Percentiles rank a stretch among this genome's conserved stretches.
Evolutionary conservation across 2,888 invertebrate genomes (phyloP).

Genomic region (Andrena haemorrhoa): DNA sequence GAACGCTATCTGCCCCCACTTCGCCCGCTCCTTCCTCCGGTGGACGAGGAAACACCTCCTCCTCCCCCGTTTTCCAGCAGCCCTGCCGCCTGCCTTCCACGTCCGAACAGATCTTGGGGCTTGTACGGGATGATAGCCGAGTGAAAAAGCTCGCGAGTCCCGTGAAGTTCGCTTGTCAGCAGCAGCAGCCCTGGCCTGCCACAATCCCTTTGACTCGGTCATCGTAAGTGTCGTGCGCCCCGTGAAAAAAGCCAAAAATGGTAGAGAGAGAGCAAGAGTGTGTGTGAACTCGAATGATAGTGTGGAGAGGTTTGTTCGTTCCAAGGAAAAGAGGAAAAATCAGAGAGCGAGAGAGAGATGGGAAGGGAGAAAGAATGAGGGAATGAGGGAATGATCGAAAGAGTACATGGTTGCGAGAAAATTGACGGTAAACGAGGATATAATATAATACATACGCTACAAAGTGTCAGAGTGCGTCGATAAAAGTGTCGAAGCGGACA

Average conservation of each 20-base stretch:
- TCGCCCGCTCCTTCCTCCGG: slow-evolving; percentile 53
- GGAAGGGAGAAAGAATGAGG: slow-evolving; percentile 5
- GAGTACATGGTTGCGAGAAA: slow-evolving; percentile 19
- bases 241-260: slow-evolving; percentile 26
- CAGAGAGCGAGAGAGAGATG: neutral
- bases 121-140: slow-evolving; percentile 79
- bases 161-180: slow-evolving; percentile 73
- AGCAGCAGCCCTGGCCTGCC: slow-evolving; percentile 83
- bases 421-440: slow-evolving; percentile 12
- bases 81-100: slow-evolving; percentile 77
- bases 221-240: slow-evolving; percentile 81
- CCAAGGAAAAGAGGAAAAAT: slow-evolving; percentile 17
- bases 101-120: slow-evolving; percentile 79
- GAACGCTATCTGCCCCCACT: slow-evolving; percentile 59
- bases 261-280: slow-evolving; percentile 24
- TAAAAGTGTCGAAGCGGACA: slow-evolving; percentile 37
- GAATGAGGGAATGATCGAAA: slow-evolving; percentile 20
- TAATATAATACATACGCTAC: neutral
- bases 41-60: slow-evolving; percentile 63
- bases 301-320: slow-evolving; percentile 29
- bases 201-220: slow-evolving; percentile 84
- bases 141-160: slow-evolving; percentile 77
- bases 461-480: slow-evolving; percentile 43
- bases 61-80: slow-evolving; percentile 74
- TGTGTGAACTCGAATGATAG: slow-evolving; percentile 31